phyloP scores from a whole-genome alignment of 2,797 vertebrate species.

The Sebastes oblongus region DNA sequence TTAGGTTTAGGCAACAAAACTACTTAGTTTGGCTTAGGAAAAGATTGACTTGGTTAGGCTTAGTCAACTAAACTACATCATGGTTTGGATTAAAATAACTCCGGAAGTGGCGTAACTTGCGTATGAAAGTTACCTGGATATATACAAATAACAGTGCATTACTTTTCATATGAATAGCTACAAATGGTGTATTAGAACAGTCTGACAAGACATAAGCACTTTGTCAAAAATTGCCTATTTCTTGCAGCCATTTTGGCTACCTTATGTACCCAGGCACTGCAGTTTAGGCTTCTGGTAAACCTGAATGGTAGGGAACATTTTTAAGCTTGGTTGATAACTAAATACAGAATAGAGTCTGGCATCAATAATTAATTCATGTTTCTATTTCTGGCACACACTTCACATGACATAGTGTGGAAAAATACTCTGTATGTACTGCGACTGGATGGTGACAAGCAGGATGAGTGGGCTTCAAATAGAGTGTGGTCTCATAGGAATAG shows the following conservation, averaged over 20 bases:
- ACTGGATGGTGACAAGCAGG: constrained; percentile 45
- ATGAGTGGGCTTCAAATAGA: constrained; percentile 60
- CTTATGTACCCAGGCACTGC: not conserved
- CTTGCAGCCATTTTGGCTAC: constrained; percentile 6
- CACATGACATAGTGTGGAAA: constrained; percentile 46
- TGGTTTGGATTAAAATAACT: too few species aligned
- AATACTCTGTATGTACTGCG: constrained; percentile 39
- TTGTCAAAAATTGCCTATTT: constrained; percentile 15
- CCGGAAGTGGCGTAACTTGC: too few species aligned
- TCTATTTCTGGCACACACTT: constrained; percentile 46
- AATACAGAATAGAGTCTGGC: constrained; percentile 32
- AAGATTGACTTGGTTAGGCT: too few species aligned
- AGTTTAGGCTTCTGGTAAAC: constrained; percentile 19
- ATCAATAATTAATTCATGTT: constrained; percentile 45
- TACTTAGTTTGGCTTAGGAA: too few species aligned
- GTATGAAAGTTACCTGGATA: too few species aligned
- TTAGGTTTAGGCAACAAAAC: too few species aligned
- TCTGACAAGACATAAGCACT: not conserved
- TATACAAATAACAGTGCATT: too few species aligned
- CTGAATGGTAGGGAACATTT: constrained; percentile 8
- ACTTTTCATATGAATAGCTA: too few species aligned
- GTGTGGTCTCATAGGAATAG: constrained; percentile 48
- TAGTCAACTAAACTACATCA: too few species aligned
- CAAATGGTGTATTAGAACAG: too few species aligned
- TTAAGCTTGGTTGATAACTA: constrained; percentile 29